These are phyloP conservation scores for Plutomurus gul DNA, from an alignment of 1,140 invertebrate species.

Conservation along the genomic window DNA sequence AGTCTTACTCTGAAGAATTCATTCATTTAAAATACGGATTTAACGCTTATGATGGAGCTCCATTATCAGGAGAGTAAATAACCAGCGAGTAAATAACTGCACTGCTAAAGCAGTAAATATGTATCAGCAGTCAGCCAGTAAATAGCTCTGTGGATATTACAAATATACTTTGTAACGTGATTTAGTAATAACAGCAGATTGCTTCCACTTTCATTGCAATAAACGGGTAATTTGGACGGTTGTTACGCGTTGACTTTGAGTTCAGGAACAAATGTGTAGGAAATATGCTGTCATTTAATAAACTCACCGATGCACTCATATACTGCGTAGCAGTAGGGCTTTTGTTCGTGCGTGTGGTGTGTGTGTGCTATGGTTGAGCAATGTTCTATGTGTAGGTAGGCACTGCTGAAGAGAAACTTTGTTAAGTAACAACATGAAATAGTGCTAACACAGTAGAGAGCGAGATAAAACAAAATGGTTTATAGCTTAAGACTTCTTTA, in stretches of 20 bases:
- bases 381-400: not conserved
- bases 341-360: no score
- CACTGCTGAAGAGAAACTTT: no score
- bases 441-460: not conserved
- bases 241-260: not conserved
- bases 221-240: slow-evolving; percentile 6
- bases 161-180: no score
- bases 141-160: no score
- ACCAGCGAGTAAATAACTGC: no score
- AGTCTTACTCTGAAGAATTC: no score
- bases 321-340: not conserved
- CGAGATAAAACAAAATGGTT: not conserved
- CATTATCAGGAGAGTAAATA: no score
- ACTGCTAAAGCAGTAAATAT: no score
- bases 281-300: slow-evolving; percentile 2
- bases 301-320: not conserved
- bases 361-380: no score
- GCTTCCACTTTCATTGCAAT: slow-evolving; percentile 19
- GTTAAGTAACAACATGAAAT: not conserved
- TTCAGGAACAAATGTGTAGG: not conserved
- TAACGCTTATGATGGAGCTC: no score
- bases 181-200: slow-evolving; percentile 14
- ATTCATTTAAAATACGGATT: no score
- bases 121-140: no score
- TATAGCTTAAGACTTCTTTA: not conserved